A percentile compares a stretch with the other conserved stretches of the same genome.
Conservation (phyloP, 1,140 invertebrate genomes). For the Schmidtea mediterranea region DNA sequence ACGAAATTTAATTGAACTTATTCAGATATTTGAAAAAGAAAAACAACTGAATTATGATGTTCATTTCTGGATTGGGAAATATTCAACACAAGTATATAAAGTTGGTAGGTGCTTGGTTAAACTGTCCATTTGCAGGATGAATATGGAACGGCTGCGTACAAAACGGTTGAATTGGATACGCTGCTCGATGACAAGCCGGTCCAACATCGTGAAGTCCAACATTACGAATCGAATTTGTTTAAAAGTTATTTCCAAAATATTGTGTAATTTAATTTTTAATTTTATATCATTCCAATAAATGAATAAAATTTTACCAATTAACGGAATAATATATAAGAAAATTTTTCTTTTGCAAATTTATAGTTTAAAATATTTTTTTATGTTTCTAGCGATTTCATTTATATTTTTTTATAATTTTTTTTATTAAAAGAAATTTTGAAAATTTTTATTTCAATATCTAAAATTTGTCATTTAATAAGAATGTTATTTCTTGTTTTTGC, state of each 20-base stretch:
- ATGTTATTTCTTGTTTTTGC: too few relatives aligned
- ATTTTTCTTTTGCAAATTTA: too few relatives aligned
- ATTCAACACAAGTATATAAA: constrained; percentile 8
- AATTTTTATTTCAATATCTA: too few relatives aligned
- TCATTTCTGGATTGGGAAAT: constrained; percentile 12
- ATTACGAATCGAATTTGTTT: constrained; percentile 42
- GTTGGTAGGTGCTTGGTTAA: background rate
- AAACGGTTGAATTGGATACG: constrained; percentile 55
- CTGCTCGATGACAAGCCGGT: constrained; percentile 41
- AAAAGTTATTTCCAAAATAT: constrained; percentile 46
- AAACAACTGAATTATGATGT: constrained; percentile 9
- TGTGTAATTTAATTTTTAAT: constrained; percentile 14
- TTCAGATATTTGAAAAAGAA: background rate
- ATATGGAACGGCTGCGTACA: constrained; percentile 48
- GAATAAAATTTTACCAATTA: too few relatives aligned
- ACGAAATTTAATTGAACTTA: too few relatives aligned
- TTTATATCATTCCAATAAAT: too few relatives aligned
- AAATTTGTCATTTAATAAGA: too few relatives aligned
- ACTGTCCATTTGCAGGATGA: constrained; percentile 32
- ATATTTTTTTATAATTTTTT: too few relatives aligned
- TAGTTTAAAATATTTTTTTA: too few relatives aligned
- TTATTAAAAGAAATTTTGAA: too few relatives aligned
- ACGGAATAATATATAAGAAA: too few relatives aligned
- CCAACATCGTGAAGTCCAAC: constrained; percentile 53
- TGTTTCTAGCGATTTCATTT: too few relatives aligned